Base-by-base conservation (phyloP, 2,888 invertebrate species). In the Rhingia campestris region DNA sequence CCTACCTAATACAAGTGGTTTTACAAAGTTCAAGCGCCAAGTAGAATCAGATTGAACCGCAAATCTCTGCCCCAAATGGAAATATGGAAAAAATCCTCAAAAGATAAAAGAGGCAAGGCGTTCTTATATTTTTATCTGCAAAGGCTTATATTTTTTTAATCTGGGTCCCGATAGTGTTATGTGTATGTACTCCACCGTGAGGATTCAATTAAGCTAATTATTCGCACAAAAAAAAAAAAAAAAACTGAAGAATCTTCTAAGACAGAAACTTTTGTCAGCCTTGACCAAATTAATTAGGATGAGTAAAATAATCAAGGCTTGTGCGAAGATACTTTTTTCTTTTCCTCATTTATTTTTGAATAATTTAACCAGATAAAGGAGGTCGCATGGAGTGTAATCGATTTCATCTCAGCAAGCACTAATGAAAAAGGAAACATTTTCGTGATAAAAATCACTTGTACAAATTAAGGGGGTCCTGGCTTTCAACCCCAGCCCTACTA, bases 21-120 rank as follows among this genome's bases (percentile, higher is more conserved):
- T 54, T 49, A 61, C 54, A 69, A 63, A 77, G 82, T 79, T 79
- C 77, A 73, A 77, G 77, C 43, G 66, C 49, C 66, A 77, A 63
- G 64, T 67, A 33, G 43, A 47, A 58, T 67, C 51, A 51, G 56
- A 53, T 9, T 12, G 61, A 22, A 22, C 22, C 69, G 37, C 63
- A 64, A 47, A 56, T 58, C 58, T 14, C 10, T 53, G 59, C 49
- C 63, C 69, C 33, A 30, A 43, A 32, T 35, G 14, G 22, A 45
- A 41, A 61, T 53, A 43, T 10, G 9, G 37, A 53, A 49, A 37
- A 59, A 39, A 39, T 45, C 54, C 59, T 53, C 22, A 43, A 12
- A 56, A 54, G 32, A 69, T 76, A 54, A 49, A 56, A 35, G 22
- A 22, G 22, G 22, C 22, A 22, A 22, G 61, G 12, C 49, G 45